These are phyloP conservation scores for Phataginus tetradactyla DNA, from an alignment of 2,797 vertebrate species.

Conservation along the genomic window DNA sequence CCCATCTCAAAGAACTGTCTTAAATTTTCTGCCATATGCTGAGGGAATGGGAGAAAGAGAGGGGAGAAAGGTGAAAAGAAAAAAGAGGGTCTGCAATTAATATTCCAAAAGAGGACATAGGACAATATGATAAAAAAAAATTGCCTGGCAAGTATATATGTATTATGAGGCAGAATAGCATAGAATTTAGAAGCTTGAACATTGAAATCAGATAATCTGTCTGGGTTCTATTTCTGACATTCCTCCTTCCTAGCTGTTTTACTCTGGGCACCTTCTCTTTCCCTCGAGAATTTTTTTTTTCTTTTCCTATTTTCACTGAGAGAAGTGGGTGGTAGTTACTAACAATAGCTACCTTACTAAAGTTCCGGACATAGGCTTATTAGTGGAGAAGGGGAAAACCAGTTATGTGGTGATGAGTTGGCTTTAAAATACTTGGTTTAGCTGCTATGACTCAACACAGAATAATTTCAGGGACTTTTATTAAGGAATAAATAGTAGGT, in stretches of 20 bases:
- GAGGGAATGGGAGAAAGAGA: not conserved
- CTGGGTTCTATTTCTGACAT: slow-evolving; percentile 8
- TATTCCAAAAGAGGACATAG: not conserved
- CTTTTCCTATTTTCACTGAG: not conserved
- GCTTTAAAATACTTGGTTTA: slow-evolving; percentile 50
- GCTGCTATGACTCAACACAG: slow-evolving; percentile 41
- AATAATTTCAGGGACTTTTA: slow-evolving; percentile 47
- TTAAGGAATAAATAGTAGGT: slow-evolving; percentile 12
- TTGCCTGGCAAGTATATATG: not conserved
- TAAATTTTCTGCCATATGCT: not conserved
- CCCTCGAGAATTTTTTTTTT: not conserved
- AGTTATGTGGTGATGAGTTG: slow-evolving; percentile 48
- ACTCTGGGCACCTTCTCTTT: not conserved
- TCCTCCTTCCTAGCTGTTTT: not conserved
- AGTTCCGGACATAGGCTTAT: not conserved
- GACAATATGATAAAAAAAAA: not conserved
- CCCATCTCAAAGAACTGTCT: not conserved
- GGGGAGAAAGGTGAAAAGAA: not conserved
- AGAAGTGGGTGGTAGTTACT: not conserved
- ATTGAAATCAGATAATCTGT: not conserved
- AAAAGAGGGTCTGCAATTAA: not conserved
- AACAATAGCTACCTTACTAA: slow-evolving; percentile 12
- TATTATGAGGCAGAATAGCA: not conserved
- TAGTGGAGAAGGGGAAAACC: slow-evolving; percentile 37
- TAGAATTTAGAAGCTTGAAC: not conserved